Base-by-base conservation (phyloP, 2,888 invertebrate species). In the Rugalucina vietnamica region DNA sequence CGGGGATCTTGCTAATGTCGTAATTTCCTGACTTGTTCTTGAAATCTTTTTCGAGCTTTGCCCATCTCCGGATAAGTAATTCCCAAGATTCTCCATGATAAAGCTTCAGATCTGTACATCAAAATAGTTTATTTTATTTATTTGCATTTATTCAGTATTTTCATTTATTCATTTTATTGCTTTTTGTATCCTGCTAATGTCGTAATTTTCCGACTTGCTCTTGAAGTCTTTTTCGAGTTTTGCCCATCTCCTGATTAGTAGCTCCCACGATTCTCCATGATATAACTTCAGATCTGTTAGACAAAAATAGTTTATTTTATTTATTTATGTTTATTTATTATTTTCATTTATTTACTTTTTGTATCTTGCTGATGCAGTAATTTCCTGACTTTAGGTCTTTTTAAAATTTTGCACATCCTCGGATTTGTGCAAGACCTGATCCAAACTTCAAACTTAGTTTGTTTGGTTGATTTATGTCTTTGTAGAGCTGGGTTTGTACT, bases 71-170 rank as follows among this genome's bases (percentile, higher is more conserved):
- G 8, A 98, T 98, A 97, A 99, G 98, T 86, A 99, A 95, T 93
- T 99, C 99, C 99, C 99, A 99, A 0, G 99, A 98, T 95, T 99
- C 99, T 4, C 99, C 99, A 94, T 99, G 98, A 95, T 99, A 99
- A 10, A 99, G 96, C 82, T 98, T 97, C 3, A 98, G 97, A 94
- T 98, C 98, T 97, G 93, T 74, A 89, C 32, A 65, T 10, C n/a
- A n/a, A n/a, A n/a, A n/a, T n/a, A n/a, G n/a, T n/a, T n/a, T n/a
- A n/a, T n/a, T n/a, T n/a, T n/a, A n/a, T n/a, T n/a, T n/a, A n/a
- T n/a, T n/a, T n/a, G n/a, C n/a, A n/a, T n/a, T n/a, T n/a, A n/a
- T n/a, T n/a, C n/a, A n/a, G n/a, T n/a, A n/a, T n/a, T n/a, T n/a
- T n/a, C n/a, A n/a, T n/a, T n/a, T n/a, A n/a, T n/a, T n/a, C n/a